These are phyloP conservation scores for Canis aureus DNA, from an alignment of 2,113 vertebrate species.

Conservation along the genomic window DNA sequence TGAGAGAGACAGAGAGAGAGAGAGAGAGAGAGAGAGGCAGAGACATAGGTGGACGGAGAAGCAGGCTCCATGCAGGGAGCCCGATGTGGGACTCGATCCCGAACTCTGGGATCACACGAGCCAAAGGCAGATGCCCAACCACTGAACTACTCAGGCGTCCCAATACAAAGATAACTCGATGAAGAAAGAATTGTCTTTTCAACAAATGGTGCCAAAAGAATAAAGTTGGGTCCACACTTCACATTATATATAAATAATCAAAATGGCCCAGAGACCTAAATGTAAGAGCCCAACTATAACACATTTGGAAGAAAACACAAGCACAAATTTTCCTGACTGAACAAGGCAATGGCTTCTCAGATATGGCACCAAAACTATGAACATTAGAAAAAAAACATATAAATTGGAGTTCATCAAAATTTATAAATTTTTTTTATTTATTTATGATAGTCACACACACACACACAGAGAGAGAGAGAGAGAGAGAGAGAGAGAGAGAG, in stretches of 20 bases:
- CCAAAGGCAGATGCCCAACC: no score
- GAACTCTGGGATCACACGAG: no score
- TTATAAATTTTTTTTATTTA: not conserved
- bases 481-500: no score
- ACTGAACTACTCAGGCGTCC: no score
- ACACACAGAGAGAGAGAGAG: no score
- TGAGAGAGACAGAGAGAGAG: no score
- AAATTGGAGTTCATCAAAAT: slow-evolving; percentile 32
- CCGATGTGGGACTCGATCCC: no score
- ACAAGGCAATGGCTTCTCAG: not conserved
- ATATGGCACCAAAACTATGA: not conserved
- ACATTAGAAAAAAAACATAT: not conserved
- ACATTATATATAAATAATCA: not conserved
- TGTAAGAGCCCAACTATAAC: not conserved
- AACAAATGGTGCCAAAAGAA: not conserved
- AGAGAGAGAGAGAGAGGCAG: no score
- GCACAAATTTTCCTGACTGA: not conserved
- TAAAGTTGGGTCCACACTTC: not conserved
- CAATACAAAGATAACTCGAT: not conserved
- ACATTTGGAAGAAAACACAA: not conserved
- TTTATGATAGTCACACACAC: no score
- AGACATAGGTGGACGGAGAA: no score
- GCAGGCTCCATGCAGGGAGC: no score
- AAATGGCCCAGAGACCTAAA: not conserved
- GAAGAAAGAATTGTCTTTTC: not conserved